Conservation (phyloP, 2,113 vertebrate species). For the Lamprotornis superbus region DNA sequence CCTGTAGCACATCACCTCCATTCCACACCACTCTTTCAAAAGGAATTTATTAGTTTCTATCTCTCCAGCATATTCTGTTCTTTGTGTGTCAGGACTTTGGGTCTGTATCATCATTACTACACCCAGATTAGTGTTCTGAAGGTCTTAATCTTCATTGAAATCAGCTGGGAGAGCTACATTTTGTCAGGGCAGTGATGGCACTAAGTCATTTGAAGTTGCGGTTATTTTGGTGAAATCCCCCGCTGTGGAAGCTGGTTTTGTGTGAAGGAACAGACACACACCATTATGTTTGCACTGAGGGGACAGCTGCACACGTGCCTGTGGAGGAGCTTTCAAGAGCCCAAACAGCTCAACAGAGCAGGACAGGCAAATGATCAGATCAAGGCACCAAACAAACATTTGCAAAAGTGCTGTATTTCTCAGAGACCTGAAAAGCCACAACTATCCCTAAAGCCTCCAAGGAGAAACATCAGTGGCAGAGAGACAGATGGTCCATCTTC, state of each 20-base stretch:
- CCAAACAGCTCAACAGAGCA: not conserved
- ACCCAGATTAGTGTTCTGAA: not conserved
- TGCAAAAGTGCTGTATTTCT: not conserved
- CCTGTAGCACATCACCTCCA: not conserved
- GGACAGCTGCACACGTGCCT: fast-evolving
- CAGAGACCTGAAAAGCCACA: not conserved
- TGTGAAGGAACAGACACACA: not conserved
- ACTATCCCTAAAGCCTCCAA: not conserved
- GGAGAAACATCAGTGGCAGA: not conserved
- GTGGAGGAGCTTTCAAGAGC: not conserved
- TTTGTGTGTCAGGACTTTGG: not conserved
- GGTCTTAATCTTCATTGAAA: not conserved
- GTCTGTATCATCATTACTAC: not conserved
- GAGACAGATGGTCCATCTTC: not conserved
- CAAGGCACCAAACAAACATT: not conserved
- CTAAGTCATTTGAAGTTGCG: not conserved
- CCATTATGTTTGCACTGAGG: not conserved
- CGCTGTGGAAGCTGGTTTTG: fast-evolving
- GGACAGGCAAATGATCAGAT: not conserved
- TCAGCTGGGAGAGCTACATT: not conserved
- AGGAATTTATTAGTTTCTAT: not conserved
- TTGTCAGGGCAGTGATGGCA: not conserved
- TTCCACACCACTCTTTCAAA: not conserved
- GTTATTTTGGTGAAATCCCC: not conserved
- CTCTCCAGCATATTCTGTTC: not conserved